Evolutionary conservation across 2,888 invertebrate genomes (phyloP).

Genomic region (Eupithecia pulchellata): DNA sequence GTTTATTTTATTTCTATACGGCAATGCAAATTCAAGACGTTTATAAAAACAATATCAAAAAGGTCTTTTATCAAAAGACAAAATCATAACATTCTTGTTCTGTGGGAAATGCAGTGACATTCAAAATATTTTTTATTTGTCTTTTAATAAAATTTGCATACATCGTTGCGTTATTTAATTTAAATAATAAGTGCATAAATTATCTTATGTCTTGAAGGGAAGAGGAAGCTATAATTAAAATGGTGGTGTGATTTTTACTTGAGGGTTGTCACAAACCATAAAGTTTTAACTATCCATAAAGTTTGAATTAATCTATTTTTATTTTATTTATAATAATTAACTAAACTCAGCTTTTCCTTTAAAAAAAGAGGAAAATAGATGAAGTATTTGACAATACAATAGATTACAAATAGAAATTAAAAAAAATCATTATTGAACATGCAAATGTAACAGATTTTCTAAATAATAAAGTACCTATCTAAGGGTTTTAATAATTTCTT

Average conservation of each 20-base stretch:
- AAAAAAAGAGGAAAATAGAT: neutral
- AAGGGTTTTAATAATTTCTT: too few relatives aligned
- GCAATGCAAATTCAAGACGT: neutral
- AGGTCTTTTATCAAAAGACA: slow-evolving; percentile 49
- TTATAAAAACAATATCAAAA: slow-evolving; percentile 38
- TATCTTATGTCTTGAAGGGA: slow-evolving; percentile 81
- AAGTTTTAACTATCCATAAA: too few relatives aligned
- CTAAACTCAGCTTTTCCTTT: neutral
- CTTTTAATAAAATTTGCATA: slow-evolving; percentile 81
- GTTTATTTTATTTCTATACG: neutral
- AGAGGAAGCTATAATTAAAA: slow-evolving; percentile 80
- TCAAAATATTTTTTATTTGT: slow-evolving; percentile 68
- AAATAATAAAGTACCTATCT: too few relatives aligned
- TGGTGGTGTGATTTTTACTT: slow-evolving; percentile 48
- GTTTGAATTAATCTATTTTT: too few relatives aligned
- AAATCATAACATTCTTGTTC: slow-evolving; percentile 60
- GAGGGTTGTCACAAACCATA: slow-evolving; percentile 57
- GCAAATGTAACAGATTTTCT: too few relatives aligned
- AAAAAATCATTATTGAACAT: too few relatives aligned
- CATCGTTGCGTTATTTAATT: slow-evolving; percentile 61
- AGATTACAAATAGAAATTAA: too few relatives aligned
- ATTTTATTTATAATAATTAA: neutral
- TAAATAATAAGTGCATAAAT: slow-evolving; percentile 79
- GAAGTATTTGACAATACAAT: neutral
- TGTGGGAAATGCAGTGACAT: slow-evolving; percentile 78